Base-by-base conservation (phyloP, 2,797 vertebrate species). In the Pyrocephalus nanus region DNA sequence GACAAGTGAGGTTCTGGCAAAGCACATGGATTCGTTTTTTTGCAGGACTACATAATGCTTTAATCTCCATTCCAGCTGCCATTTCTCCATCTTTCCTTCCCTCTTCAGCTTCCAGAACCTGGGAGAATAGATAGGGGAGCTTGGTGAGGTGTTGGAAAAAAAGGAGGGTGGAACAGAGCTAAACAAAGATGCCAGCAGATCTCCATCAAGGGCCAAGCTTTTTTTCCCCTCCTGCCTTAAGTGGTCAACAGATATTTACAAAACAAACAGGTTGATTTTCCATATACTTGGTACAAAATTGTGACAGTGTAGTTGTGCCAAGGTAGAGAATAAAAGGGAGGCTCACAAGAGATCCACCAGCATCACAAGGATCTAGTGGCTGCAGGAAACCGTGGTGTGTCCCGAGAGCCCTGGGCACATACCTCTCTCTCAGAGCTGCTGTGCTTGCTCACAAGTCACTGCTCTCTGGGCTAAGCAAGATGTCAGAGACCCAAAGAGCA, bases 241-340 rank as follows among this genome's bases (percentile, higher is more conserved):
- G 6, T 11, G 9, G 21, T 57, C 26, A 80, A 32, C 8, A 43
- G 9, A 9, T 76, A 53, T 55, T 89, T 82, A 64, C 21, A 42
- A 57, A 74, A 34, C 11, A 47, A 79, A 54, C 3, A 47, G 3
- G 4, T 3, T 6, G 0, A 27, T 83, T 61, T 69, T 72, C 27
- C 48, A 64, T 15, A 11, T 29, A 48, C 8, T 62, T 19, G 4
- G 65, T 58, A 12, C 1, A 51, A 83, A 71, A 57, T 32, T 26
- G 4, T 45, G 8, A 25, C 38, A 34, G 4, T 0, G 0, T 21
- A 79, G 15, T 5, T 36, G 3, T n/a, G 32, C 26, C 42, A 64
- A 48, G 7, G 27, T 3, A 60, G 22, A 72, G 12, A 48, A 32
- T 40, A 69, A 47, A 62, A 64, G 4, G 20, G 27, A 64, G 6